phyloP scores from a whole-genome alignment of 1,140 invertebrate genomes.

The Hyphantria cunea region DNA sequence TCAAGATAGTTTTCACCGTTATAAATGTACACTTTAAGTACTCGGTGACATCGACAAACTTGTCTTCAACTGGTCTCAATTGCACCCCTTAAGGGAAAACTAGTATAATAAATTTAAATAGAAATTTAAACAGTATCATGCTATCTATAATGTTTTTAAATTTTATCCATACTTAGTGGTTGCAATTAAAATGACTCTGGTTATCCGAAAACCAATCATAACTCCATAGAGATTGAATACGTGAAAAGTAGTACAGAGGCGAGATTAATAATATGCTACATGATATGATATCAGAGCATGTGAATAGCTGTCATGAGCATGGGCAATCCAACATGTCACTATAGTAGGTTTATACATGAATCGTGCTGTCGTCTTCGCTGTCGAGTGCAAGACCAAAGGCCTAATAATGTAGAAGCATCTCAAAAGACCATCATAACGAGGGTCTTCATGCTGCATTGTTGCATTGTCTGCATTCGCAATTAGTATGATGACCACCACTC shows the following conservation, averaged over 20 bases:
- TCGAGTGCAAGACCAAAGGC: no score
- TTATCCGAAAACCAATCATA: conserved; percentile 26
- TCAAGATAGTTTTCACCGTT: no score
- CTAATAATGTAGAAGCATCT: no score
- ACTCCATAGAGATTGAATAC: conserved; percentile 23
- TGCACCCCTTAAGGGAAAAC: not conserved
- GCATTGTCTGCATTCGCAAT: no score
- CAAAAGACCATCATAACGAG: no score
- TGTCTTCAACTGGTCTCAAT: not conserved
- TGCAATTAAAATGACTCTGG: conserved; percentile 29
- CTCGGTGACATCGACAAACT: not conserved
- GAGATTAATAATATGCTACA: conserved; percentile 13
- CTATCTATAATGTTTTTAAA: not conserved
- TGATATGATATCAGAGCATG: not conserved
- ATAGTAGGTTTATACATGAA: no score
- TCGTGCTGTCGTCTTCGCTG: no score
- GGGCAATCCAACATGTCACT: no score
- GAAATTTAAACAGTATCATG: not conserved
- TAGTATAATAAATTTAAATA: not conserved
- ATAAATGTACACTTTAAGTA: no score
- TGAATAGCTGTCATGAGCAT: no score
- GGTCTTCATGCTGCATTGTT: no score
- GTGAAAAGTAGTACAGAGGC: conserved; percentile 21
- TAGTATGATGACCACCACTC: no score
- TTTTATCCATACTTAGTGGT: conserved; percentile 18